Base-by-base conservation (phyloP, 2,888 invertebrate genomes). In the Lepas anatifera region DNA sequence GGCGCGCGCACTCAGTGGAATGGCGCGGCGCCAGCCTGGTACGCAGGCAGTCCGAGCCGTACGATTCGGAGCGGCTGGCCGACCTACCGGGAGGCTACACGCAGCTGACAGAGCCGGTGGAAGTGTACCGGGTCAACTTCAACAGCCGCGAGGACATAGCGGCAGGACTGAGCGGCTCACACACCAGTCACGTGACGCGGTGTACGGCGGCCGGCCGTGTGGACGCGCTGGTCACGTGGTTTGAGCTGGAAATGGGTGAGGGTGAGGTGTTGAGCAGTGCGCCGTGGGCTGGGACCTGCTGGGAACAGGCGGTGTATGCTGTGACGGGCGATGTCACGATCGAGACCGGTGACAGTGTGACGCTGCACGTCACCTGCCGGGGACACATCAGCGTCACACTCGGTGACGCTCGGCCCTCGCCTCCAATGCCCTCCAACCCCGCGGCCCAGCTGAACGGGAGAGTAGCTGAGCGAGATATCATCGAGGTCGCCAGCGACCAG, bases 301-400 rank as follows among this genome's bases (percentile, higher is more conserved):
- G 91, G 91, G 89, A 91, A 77, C 89, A 89, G 77, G 89, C 89
- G 11, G 81, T 91, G 50, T 89, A 87, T 77, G 86, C 85, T 35
- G 68, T 73, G 13, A 18, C 58, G 32, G 32, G 32, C 18, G 32
- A 7, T 2, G 8, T 6, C 16, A 18, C 18, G 11, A 32, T 58
- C 6, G 6, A 13, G 29, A 0, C 16, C 18, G 58, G 58, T 16
- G 13, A 58, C 18, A 11, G 22, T 11, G 32, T 58, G 3, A 10
- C 8, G 2, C 29, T 58, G 18, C 7, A 27, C 18, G 8, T 27
- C 29, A 0, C 3, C 32, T 58, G 58, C 11, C 16, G 18, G 16
- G 58, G 58, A 4, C 32, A 58, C 58, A 29, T 58, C 7, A 22
- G 32, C 25, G 25, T 58, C 18, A 18, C 25, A 22, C 58, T 58